Base-by-base conservation (phyloP, 2,113 vertebrate genomes). In the Leiothrix lutea region DNA sequence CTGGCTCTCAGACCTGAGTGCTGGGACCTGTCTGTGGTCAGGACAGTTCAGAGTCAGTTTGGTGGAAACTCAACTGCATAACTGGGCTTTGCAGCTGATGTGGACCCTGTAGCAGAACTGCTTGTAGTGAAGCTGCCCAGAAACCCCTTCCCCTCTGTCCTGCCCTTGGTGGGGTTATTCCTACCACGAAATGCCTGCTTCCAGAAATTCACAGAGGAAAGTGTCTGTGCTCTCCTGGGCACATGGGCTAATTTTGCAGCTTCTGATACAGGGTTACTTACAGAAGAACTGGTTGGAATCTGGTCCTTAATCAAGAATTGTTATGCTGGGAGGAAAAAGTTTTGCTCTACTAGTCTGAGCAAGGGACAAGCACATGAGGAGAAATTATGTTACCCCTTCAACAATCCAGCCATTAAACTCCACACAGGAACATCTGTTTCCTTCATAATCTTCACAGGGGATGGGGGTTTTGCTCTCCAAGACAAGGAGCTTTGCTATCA, bases 401-500 rank as follows among this genome's bases (percentile, higher is more conserved):
- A 87, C 47, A 82, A 83, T 62, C 75, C 35, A 74, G n/a, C 82
- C 51, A 29, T 83, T 95, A 71, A 95, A 83, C 44, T 86, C 85
- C 38, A 60, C 67, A 58, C 0, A 0, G 85, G 67, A 95, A 93
- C 82, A 83, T 94, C 90, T 92, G 92, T 95, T 97, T 95, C 75
- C 90, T 83, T 86, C 85, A 36, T 78, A 60, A 80, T 86, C 90
- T 47, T 93, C 5, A 6, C 81, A 92, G 72, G 60, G 88, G 53
- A 88, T 92, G 80, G 87, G 85, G 74, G 36, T 71, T 90, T 90
- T 83, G 40, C 60, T 93, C 48, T 90, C 60, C 80, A 71, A 88
- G 92, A 88, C 88, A 83, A 80, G 72, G 51, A 94, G 31, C 51
- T 94, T 85, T 93, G 60, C 79, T 94, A 74, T 94, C 93, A 90